phyloP scores from a whole-genome alignment of 1,140 invertebrate genomes.

The Drosophila azteca region DNA sequence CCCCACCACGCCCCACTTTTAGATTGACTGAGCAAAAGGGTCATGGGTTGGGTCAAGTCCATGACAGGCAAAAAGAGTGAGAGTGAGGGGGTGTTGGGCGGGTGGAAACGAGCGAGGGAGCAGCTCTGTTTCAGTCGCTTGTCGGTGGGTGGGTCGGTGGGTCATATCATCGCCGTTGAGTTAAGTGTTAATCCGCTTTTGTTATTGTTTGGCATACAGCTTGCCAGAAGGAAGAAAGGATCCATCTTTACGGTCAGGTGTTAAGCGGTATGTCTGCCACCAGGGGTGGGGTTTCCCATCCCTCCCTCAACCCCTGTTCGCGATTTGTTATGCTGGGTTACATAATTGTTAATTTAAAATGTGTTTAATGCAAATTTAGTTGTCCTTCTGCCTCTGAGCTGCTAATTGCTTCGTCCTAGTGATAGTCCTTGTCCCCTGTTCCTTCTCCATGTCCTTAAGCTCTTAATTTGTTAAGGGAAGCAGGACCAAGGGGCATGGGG shows the following conservation, averaged over 20 bases:
- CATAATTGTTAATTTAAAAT: conserved; percentile 77
- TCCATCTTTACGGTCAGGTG: conserved; percentile 41
- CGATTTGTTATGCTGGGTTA: conserved; percentile 45
- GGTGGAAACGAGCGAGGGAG: no score
- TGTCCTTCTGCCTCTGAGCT: conserved; percentile 27
- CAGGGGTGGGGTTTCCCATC: conserved; percentile 40
- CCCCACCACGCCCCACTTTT: conserved; percentile 20
- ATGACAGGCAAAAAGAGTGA: neutral
- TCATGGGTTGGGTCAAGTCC: conserved; percentile 42
- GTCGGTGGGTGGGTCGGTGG: conserved; percentile 3
- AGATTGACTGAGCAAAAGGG: conserved; percentile 77
- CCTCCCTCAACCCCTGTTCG: no score
- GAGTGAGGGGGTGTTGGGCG: conserved; percentile 6
- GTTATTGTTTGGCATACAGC: conserved; percentile 69
- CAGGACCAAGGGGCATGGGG: no score
- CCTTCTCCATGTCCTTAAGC: conserved; percentile 29
- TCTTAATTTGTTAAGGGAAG: conserved; percentile 55
- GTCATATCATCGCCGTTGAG: conserved; percentile 70
- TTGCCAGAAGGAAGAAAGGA: conserved; percentile 18
- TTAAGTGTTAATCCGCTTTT: conserved; percentile 82
- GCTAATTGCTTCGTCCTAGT: conserved; percentile 25
- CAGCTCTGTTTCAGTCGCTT: conserved; percentile 20
- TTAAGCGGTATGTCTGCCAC: conserved; percentile 52
- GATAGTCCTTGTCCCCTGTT: neutral
- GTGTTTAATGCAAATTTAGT: conserved; percentile 75